Conservation (phyloP, 2,888 invertebrate genomes). For the Tridacna gigas region DNA sequence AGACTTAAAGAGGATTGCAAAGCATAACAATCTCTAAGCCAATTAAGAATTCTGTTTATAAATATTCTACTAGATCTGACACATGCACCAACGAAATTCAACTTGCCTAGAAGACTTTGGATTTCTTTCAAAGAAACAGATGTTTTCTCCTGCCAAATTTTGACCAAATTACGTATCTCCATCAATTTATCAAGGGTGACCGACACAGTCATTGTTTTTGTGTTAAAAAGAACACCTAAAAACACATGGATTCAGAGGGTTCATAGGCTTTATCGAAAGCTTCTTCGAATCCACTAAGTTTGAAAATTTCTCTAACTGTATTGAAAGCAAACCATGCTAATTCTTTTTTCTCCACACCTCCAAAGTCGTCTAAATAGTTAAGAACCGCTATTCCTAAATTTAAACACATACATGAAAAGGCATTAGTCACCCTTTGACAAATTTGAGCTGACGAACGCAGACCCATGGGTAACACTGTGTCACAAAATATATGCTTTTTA, state of each 20-base stretch:
- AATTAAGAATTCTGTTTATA: conserved; percentile 9
- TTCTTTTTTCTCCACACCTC: conserved; percentile 20
- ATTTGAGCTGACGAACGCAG: conserved; percentile 27
- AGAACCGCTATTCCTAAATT: conserved; percentile 16
- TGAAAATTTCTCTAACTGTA: conserved; percentile 3
- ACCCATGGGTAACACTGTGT: conserved; percentile 29
- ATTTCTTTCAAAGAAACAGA: conserved; percentile 33
- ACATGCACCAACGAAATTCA: conserved; percentile 38
- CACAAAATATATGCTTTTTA: background rate
- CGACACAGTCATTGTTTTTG: conserved; percentile 21
- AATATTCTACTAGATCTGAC: conserved; percentile 2
- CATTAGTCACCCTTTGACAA: conserved; percentile 34
- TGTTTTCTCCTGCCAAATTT: conserved; percentile 19
- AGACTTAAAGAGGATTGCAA: background rate
- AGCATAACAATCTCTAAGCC: conserved; percentile 29
- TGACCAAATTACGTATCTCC: conserved; percentile 27
- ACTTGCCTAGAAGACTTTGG: conserved; percentile 36
- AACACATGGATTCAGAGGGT: conserved; percentile 24
- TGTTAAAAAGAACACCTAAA: conserved; percentile 35
- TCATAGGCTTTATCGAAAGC: conserved; percentile 6
- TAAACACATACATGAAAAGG: conserved; percentile 28
- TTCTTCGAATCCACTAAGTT: conserved; percentile 33
- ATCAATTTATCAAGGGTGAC: conserved; percentile 18
- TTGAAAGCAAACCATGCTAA: conserved; percentile 23
- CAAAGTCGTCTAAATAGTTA: conserved; percentile 25